Base-by-base conservation (phyloP, 2,888 invertebrate genomes). In the Gibbula magus region DNA sequence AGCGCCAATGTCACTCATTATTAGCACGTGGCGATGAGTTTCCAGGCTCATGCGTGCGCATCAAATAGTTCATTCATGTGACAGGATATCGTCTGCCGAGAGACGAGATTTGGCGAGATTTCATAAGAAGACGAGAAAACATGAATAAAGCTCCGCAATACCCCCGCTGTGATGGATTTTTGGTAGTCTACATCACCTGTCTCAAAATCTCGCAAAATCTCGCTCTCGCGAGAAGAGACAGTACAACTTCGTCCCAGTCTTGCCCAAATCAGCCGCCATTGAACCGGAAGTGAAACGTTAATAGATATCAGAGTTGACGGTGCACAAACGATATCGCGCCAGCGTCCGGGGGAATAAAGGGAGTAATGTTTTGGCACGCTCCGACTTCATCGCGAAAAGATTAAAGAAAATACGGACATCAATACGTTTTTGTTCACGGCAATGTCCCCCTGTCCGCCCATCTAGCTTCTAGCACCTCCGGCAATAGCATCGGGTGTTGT, bases 271-370 rank as follows among this genome's bases (percentile, higher is more conserved):
- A n/a, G 29, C 70, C 70, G 8, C 39, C 35, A 70, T 39, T 70
- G 32, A 70, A 70, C 70, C 70, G 70, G 70, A 70, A 70, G 70
- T 70, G 70, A 70, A 32, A 35, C 39, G 35, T 20, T 70, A 70
- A 70, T 70, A 35, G 70, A 35, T 35, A 70, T 70, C 32, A 10
- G 32, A 70, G 3, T 70, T 35, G 70, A 70, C 70, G 70, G n/a
- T 18, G 70, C 70, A 39, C 70, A 39, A 32, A 70, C 70, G 35
- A 35, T 20, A n/a, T 35, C 70, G 70, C 32, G 70, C 20, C 70
- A 35, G 10, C 39, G 39, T 16, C n/a, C 35, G 2, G 8, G 70
- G 35, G 70, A 70, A 70, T 29, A 70, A 70, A 35, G 20, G 39
- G 10, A 16, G 20, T 39, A 20, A 70, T 70, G 39, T 70, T 70